Base-by-base conservation (phyloP, 2,113 vertebrate species). In the Apaloderma vittatum region DNA sequence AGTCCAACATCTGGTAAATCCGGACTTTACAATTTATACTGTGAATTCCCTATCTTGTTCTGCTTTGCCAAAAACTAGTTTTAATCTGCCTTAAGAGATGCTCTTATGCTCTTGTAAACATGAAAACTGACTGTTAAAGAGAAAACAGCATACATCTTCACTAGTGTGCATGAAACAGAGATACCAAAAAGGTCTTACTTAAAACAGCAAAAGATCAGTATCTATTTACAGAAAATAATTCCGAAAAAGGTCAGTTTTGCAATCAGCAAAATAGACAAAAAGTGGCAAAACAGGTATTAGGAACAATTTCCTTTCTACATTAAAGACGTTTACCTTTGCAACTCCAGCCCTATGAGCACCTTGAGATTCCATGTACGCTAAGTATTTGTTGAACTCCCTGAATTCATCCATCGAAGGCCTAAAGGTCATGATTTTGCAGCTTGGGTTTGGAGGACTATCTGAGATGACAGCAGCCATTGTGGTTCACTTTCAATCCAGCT, bases 401-500 rank as follows among this genome's bases (percentile, higher is more conserved):
- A 99, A 99, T 96, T 99, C 99, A 94, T 99, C 99, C 98, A 99
- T 98, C 13, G 99, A 99, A 79, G 99, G 99, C 91, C 98, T 98
- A 97, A 99, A 99, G 91, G 99, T 99, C 99, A 99, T 99, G 62
- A 99, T 99, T 98, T 99, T 99, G 98, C 99, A 99, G 95, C 98
- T 97, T 96, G 99, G 98, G 84, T 99, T 99, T 82, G 98, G 98
- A 95, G 98, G 98, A 97, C 97, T 96, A 71, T 96, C 98, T 46
- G 92, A 98, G 95, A 96, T 97, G 72, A 95, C 97, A 90, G 97
- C 97, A 97, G 99, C 98, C 99, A 99, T 99, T 95, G 96, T 98
- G 96, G 80, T 90, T 96, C 55, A 52, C 61, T 37, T 72, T 71
- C 93, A 95, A 37, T 73, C 74, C 77, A 94, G 76, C 94, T 94